phyloP scores from a whole-genome alignment of 2,888 invertebrate genomes.

The Sisyra terminalis region DNA sequence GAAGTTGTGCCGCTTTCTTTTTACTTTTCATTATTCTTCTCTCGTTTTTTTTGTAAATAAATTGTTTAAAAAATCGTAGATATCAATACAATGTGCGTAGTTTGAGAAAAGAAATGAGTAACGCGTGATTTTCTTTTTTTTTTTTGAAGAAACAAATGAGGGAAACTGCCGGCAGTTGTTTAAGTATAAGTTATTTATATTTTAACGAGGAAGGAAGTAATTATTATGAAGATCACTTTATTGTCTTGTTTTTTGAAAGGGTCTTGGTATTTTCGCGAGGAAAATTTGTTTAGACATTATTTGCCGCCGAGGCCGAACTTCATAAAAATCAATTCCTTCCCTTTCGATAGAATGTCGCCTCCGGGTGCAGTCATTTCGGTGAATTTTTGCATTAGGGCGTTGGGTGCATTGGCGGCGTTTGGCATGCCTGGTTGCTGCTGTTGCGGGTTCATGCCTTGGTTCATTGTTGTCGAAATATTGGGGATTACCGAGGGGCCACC shows the following conservation, averaged over 20 bases:
- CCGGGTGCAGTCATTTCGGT: conserved; percentile 80
- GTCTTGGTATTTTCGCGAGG: background rate
- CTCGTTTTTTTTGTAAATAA: too few relatives aligned
- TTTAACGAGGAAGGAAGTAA: conserved; percentile 1
- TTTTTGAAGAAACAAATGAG: too few relatives aligned
- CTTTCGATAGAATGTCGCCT: conserved; percentile 80
- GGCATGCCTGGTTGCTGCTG: conserved; percentile 27
- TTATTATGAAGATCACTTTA: conserved; percentile 7
- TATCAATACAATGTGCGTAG: too few relatives aligned
- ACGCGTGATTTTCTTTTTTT: too few relatives aligned
- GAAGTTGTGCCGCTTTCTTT: too few relatives aligned
- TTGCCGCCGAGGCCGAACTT: conserved; percentile 77
- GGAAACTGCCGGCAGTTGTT: too few relatives aligned
- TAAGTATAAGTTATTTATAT: background rate
- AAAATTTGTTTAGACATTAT: conserved; percentile 26
- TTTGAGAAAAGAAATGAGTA: too few relatives aligned
- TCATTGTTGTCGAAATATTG: conserved; percentile 24
- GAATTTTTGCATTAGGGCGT: conserved; percentile 79
- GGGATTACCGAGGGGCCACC: conserved; percentile 35
- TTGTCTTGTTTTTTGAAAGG: conserved; percentile 6
- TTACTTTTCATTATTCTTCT: too few relatives aligned
- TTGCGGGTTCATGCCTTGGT: conserved; percentile 20
- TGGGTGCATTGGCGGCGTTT: conserved; percentile 30
- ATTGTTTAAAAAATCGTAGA: too few relatives aligned
- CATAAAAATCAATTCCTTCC: conserved; percentile 88